These are phyloP conservation scores for Crotalus helleri DNA, from an alignment of 2,113 vertebrate species.

Conservation along the genomic window DNA sequence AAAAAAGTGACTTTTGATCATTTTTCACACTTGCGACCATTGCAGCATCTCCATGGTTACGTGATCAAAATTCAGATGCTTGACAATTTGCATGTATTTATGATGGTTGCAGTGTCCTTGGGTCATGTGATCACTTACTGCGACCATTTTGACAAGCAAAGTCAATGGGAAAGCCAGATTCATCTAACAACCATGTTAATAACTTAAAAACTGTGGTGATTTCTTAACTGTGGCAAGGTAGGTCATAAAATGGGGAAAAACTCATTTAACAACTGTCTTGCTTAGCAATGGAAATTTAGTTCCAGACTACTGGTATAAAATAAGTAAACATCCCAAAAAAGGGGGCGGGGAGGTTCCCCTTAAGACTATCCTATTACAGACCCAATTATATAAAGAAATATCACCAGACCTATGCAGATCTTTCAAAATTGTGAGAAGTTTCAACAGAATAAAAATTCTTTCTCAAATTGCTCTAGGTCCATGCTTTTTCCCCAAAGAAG, in stretches of 20 bases:
- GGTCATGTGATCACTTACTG: not conserved
- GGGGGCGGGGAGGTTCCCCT: not conserved
- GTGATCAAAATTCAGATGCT: not conserved
- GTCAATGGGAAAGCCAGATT: not conserved
- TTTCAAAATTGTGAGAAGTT: not conserved
- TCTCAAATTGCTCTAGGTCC: not conserved
- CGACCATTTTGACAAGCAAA: not conserved
- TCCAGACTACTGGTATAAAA: not conserved
- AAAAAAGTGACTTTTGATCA: too few species aligned
- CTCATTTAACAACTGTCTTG: not conserved
- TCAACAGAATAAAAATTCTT: not conserved
- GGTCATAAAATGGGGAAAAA: not conserved
- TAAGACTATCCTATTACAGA: not conserved
- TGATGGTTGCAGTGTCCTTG: not conserved
- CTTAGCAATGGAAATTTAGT: not conserved
- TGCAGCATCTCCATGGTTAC: not conserved
- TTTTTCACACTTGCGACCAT: not conserved
- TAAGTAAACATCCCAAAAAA: not conserved
- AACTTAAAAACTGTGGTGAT: not conserved
- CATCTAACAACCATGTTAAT: not conserved
- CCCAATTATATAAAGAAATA: not conserved
- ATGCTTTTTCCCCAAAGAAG: not conserved
- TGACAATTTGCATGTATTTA: not conserved
- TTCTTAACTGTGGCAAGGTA: not conserved
- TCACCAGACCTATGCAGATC: not conserved